Base-by-base conservation (phyloP, 2,797 vertebrate species). In the Nannoperca australis region DNA sequence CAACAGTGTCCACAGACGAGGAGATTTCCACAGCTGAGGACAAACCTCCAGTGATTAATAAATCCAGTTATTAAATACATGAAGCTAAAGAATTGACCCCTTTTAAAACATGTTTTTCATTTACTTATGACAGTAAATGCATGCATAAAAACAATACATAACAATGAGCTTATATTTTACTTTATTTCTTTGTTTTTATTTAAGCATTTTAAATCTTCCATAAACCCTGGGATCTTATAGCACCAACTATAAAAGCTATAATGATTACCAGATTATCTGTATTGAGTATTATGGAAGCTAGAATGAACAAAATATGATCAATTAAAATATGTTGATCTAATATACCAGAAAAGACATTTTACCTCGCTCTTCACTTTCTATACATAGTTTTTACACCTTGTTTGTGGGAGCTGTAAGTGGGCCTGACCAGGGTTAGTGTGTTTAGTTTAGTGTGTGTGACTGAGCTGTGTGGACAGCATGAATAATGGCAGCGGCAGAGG, bases 391-490 rank as follows among this genome's bases (percentile, higher is more conserved):
- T 76, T 60, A 42, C 65, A 15, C 42, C 50, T 36, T 69, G 79
- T 89, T 83, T 85, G 79, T 63, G 61, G 14, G 68, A 82, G 71
- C 80, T 81, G 85, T 68, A 92, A 94, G 91, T 92, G 90, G 86
- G 88, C 87, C 85, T 91, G 92, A 92, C 92, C 78, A 17, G 63
- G 42, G 70, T 78, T 79, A 71, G 79, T 82, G 67, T 93, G 84
- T 92, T 87, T 85, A 73, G 87, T 56, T 86, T 88, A 84, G 89
- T 85, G 83, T 91, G 90, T 93, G 94, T 95, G 93, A 88, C 88
- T 87, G 88, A 87, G 85, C 86, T 89, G 92, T 94, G 94, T 88
- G 94, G 96, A 96, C 95, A 96, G 93, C 88, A 90, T 92, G 83
- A 79, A 89, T 84, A 93, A 93, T 94, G 83, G 94, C 88, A 90